Evolutionary conservation across 2,888 invertebrate species (phyloP).

Genomic region (Nezara viridula): DNA sequence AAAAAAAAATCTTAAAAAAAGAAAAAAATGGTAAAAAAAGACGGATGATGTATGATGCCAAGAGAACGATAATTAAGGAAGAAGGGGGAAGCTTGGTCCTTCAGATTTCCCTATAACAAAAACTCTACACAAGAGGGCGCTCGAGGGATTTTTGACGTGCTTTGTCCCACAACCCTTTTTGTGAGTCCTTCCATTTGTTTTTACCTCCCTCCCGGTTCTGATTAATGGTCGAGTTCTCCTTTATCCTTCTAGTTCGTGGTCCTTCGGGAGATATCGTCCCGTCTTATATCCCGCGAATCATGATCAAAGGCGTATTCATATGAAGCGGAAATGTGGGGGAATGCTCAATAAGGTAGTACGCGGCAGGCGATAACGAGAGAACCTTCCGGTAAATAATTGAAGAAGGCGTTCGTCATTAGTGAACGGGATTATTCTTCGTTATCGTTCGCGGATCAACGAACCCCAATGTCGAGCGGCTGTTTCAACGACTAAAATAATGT

Average conservation of each 20-base stretch:
- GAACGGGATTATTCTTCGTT: not conserved
- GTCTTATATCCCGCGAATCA: not conserved
- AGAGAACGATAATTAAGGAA: slow-evolving; percentile 54
- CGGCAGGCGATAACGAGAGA: not conserved
- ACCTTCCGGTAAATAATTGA: slow-evolving; percentile 13
- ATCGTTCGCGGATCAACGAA: not conserved
- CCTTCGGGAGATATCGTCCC: not conserved
- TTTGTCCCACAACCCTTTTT: slow-evolving; percentile 59
- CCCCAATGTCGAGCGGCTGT: not conserved
- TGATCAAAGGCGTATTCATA: not conserved
- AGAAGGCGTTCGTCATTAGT: not conserved
- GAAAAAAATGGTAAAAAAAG: slow-evolving; percentile 25
- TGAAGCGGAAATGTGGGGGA: not conserved
- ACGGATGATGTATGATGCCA: slow-evolving; percentile 59
- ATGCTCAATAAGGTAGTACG: not conserved
- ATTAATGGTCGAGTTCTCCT: slow-evolving; percentile 46
- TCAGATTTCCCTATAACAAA: slow-evolving; percentile 60
- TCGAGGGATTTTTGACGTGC: slow-evolving; percentile 58
- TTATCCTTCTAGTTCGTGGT: slow-evolving; percentile 9
- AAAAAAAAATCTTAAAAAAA: slow-evolving; percentile 5
- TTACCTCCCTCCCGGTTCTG: slow-evolving; percentile 15
- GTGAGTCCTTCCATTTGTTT: slow-evolving; percentile 58
- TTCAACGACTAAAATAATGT: not conserved
- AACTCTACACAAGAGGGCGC: slow-evolving; percentile 28
- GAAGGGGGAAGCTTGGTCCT: slow-evolving; percentile 20